Percentiles rank a stretch among this genome's conserved stretches.
Conservation (phyloP, 2,888 invertebrate species). For the Drosophila prolongata region DNA sequence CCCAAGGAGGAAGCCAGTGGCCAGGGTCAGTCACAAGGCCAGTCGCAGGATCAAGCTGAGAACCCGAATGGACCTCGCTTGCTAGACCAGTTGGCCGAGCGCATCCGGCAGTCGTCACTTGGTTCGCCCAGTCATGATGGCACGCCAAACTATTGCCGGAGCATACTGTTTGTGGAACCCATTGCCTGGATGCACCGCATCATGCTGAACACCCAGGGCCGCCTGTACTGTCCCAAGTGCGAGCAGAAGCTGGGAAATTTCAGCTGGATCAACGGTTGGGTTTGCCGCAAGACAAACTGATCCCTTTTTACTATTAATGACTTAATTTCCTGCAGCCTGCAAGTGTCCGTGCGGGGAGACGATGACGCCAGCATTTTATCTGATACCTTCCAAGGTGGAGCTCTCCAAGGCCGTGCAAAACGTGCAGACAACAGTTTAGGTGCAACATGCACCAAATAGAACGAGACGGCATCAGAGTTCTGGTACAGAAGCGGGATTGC, state of each 20-base stretch:
- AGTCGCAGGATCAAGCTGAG: conserved; percentile 13
- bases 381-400: conserved; percentile 95
- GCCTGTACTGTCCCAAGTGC: conserved; percentile 94
- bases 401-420: conserved; percentile 95
- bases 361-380: conserved; percentile 95
- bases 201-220: conserved; percentile 89
- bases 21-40: background rate
- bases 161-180: conserved; percentile 94
- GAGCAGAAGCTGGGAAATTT: conserved; percentile 93
- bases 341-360: conserved; percentile 96
- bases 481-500: background rate
- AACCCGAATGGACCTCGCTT: conserved; percentile 57
- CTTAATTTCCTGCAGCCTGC: conserved; percentile 86
- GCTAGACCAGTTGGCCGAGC: conserved; percentile 80
- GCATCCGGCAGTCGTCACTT: conserved; percentile 76
- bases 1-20: conserved; percentile 8
- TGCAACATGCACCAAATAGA: conserved; percentile 1
- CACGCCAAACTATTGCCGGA: conserved; percentile 85
- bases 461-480: conserved; percentile 3
- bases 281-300: too few species aligned
- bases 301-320: too few species aligned
- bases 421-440: conserved; percentile 90
- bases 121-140: conserved; percentile 52
- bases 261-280: conserved; percentile 93
- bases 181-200: conserved; percentile 94